phyloP scores from a whole-genome alignment of 1,140 invertebrate genomes.

The Conopomorpha cramerella region DNA sequence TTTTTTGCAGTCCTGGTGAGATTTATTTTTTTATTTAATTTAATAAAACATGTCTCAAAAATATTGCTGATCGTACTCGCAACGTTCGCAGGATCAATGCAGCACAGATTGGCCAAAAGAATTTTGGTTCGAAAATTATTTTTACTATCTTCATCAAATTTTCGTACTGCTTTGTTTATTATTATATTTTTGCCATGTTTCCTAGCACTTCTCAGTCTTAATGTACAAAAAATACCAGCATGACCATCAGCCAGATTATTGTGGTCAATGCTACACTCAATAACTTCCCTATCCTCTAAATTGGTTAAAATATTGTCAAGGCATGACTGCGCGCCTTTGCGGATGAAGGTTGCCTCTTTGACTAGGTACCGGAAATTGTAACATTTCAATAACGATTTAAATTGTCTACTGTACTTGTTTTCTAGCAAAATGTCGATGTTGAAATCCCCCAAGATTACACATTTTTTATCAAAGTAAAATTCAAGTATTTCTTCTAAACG shows the following conservation, averaged over 20 bases:
- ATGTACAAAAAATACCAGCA: background rate
- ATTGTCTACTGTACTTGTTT: background rate
- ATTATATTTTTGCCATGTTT: too few relatives aligned
- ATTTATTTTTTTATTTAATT: slow-evolving; percentile 1
- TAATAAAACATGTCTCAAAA: slow-evolving; percentile 1
- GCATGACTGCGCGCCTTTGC: background rate
- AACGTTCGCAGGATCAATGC: background rate
- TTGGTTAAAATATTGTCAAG: background rate
- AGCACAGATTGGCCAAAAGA: background rate
- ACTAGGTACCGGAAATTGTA: slow-evolving; percentile 1
- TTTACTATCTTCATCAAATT: background rate
- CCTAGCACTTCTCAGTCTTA: background rate
- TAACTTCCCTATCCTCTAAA: background rate
- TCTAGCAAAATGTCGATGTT: too few relatives aligned
- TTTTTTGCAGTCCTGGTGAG: background rate
- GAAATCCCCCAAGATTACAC: too few relatives aligned
- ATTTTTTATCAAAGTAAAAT: too few relatives aligned
- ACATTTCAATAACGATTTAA: background rate
- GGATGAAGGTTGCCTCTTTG: background rate
- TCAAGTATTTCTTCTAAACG: too few relatives aligned
- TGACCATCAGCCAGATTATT: slow-evolving; percentile 1
- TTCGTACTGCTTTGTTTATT: too few relatives aligned
- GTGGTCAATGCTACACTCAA: background rate
- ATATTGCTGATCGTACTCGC: slow-evolving; percentile 1
- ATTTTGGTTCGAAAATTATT: slow-evolving; percentile 1